Conservation (phyloP, 2,888 invertebrate genomes). For the Microchrysa polita region DNA sequence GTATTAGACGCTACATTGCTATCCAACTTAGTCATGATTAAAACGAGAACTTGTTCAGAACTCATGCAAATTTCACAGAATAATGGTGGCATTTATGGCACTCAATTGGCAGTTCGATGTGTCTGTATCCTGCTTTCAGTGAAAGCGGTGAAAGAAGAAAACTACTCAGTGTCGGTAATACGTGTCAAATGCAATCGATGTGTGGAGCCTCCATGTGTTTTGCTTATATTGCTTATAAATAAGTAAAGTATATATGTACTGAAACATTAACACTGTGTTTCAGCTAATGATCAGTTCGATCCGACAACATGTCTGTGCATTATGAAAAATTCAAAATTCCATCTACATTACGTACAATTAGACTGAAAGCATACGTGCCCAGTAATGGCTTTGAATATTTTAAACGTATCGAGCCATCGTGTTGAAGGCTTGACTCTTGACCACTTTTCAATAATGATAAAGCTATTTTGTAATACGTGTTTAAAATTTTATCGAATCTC, state of each 20-base stretch:
- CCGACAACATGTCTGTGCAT: neutral
- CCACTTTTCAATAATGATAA: slow-evolving; percentile 2
- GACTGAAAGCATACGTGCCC: neutral
- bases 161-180: no score
- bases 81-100: slow-evolving; percentile 9
- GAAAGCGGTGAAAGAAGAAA: neutral
- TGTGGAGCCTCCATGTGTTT: neutral
- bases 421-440: neutral
- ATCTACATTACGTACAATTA: slow-evolving; percentile 23
- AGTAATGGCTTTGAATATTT: neutral
- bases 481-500: neutral
- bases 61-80: slow-evolving; percentile 33
- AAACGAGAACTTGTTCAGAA: neutral
- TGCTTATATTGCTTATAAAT: no score
- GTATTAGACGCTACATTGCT: slow-evolving; percentile 23
- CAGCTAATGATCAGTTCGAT: slow-evolving; percentile 3
- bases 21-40: slow-evolving; percentile 6
- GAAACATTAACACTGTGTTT: neutral
- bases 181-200: neutral
- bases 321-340: slow-evolving; percentile 32
- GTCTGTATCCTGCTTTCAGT: neutral
- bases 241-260: no score
- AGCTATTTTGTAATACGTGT: neutral
- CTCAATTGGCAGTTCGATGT: slow-evolving; percentile 34
- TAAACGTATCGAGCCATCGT: neutral